Base-by-base conservation (phyloP, 2,888 invertebrate species). In the Crocallis elinguaria region DNA sequence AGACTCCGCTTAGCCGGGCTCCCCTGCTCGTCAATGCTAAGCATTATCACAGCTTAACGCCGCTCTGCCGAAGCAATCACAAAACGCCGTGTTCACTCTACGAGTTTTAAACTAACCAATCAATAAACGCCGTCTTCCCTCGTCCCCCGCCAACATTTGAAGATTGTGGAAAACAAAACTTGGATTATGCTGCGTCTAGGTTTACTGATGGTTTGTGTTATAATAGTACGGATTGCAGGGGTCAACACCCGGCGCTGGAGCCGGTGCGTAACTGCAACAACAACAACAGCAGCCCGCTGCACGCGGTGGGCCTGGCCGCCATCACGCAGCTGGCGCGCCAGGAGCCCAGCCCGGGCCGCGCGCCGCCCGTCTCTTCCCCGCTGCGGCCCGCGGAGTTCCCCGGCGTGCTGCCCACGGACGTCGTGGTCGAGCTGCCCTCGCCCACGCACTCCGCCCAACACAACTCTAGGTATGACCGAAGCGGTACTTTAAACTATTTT, bases 291-390 rank as follows among this genome's bases (percentile, higher is more conserved):
- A 92, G 92, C 55, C 91, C 92, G 0, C 77, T 92, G 45, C 95
- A 95, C 83, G 95, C 95, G 57, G 95, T 96, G 62, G 96, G 96
- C 19, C 85, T 96, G 74, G 96, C 95, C 39, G 95, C 95, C 66
- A 95, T 96, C 69, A 94, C 95, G 72, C 95, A 95, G 75, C 93
- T 96, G 61, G 95, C 95, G 44, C 88, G 94, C 36, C 93, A 93
- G 67, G 93, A 94, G 66, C 76, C 66, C 60, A 75, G 70, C 61
- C 76, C 75, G 48, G 71, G 63, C 52, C 74, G 68, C 39, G 61
- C 64, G 93, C 60, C 67, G 60, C 63, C 45, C 4, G 55, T 57
- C 2, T 63, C 64, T 9, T 63, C 60, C n/a, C 69, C 75, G 3
- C 75, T 77, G 2, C 67, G 69, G 55, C 60, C 77, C 9, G 67